Base-by-base conservation (phyloP, 2,797 vertebrate species). In the Gambusia yucatana region DNA sequence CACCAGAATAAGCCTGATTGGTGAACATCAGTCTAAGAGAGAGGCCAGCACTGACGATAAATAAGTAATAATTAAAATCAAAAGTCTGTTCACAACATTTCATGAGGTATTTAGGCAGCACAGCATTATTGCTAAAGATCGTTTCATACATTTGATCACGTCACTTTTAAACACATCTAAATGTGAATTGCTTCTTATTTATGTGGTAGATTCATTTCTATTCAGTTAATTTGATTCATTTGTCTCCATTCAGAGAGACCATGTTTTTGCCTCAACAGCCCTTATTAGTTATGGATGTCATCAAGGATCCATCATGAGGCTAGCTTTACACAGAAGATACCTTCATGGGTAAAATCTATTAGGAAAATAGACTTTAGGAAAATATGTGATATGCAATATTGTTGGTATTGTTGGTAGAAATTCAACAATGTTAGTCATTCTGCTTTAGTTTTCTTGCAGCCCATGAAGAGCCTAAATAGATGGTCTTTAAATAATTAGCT, bases 31-130 rank as follows among this genome's bases (percentile, higher is more conserved):
- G 36, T 44, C 65, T 83, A 83, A 85, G 87, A 82, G n/a, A 30
- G 46, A 91, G 78, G 76, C 73, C 82, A 80, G 82, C 65, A 81
- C 77, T 83, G 75, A 72, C 33, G 50, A 84, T 76, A 30, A 86
- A 75, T 22, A 41, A 28, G 41, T 48, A 46, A 7, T 70, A 48
- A 83, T 85, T 81, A 76, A 10, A 86, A 76, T 57, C 6, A 3
- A 44, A 69, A 59, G 63, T 55, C 22, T 75, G 6, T 70, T 36
- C 13, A 14, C 73, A 48, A 41, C 39, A 69, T 61, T 36, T 50
- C 7, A 22, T 28, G 55, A 72, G 77, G 39, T 78, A 33, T 33
- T 36, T 63, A 33, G 47, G 59, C 22, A 44, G 59, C 46, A 33
- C n/a, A 69, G 57, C 14, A 44, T 17, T 63, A 36, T 25, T 20